phyloP scores from a whole-genome alignment of 2,113 vertebrate genomes.

The Daphoenositta chrysoptera region DNA sequence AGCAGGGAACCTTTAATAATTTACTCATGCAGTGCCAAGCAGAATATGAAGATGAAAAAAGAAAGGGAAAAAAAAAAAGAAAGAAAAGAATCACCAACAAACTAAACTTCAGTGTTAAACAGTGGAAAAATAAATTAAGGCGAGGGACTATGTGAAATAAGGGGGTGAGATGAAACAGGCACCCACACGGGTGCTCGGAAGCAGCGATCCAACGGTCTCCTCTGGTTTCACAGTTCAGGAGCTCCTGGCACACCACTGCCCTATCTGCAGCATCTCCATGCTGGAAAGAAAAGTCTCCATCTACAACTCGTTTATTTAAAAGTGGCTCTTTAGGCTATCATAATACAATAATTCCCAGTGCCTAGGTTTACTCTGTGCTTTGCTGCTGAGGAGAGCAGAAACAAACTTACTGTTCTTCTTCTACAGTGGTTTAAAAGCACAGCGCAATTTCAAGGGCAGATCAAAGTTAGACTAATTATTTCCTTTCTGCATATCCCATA shows the following conservation, averaged over 20 bases:
- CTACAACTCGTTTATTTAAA: not conserved
- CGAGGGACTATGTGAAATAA: not conserved
- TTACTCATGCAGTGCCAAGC: not conserved
- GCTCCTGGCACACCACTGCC: not conserved
- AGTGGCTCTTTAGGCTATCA: not conserved
- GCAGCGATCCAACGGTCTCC: not conserved
- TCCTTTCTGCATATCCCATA: constrained; percentile 55
- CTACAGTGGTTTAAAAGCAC: constrained; percentile 22
- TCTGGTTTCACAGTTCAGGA: not conserved
- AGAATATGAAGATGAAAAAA: not conserved
- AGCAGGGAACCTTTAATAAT: not conserved
- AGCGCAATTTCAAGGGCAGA: constrained; percentile 53
- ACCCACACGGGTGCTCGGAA: not conserved
- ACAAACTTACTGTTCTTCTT: constrained; percentile 5
- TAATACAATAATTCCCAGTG: not conserved
- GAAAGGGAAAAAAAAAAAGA: rapidly evolving
- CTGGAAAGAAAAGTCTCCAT: not conserved
- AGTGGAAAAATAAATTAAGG: not conserved
- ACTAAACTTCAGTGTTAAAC: not conserved
- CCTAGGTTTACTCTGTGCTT: not conserved
- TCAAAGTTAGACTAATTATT: constrained; percentile 69
- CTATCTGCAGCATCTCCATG: not conserved
- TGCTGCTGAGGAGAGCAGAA: constrained; percentile 50
- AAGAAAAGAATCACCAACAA: not conserved
- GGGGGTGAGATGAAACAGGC: not conserved